Percentiles rank a stretch among this genome's conserved stretches.
Conservation (phyloP, 2,113 vertebrate genomes). For the Corythoichthys intestinalis region DNA sequence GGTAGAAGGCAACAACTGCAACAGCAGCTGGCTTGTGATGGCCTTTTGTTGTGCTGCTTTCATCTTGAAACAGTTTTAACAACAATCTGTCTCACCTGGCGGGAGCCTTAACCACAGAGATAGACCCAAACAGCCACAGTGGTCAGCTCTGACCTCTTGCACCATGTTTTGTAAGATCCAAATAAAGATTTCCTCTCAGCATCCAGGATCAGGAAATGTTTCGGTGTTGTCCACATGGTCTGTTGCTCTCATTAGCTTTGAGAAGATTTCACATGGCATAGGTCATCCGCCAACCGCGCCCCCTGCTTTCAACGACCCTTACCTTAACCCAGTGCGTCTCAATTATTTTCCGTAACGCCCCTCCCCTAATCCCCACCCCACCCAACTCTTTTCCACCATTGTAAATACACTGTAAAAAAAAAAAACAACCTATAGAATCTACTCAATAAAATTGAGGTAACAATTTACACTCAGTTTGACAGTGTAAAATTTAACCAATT, state of each 20-base stretch:
- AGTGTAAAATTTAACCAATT: too few relatives aligned
- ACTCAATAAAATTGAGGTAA: too few relatives aligned
- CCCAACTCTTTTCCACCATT: too few relatives aligned
- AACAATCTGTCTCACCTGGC: slow-evolving; percentile 15
- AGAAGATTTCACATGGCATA: slow-evolving; percentile 18
- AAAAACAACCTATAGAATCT: too few relatives aligned
- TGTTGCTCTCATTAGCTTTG: slow-evolving; percentile 45
- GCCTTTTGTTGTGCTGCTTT: background rate
- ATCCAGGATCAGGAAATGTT: slow-evolving; percentile 23
- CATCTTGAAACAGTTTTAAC: slow-evolving; percentile 47
- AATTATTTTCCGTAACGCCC: too few relatives aligned
- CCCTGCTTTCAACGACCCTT: too few relatives aligned
- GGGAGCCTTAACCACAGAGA: slow-evolving; percentile 6
- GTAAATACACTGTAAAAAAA: too few relatives aligned
- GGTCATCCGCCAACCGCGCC: background rate
- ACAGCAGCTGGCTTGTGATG: slow-evolving; percentile 17
- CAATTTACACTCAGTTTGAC: too few relatives aligned
- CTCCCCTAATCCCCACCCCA: too few relatives aligned
- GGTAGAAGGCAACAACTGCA: slow-evolving; percentile 19
- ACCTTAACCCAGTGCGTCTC: too few relatives aligned
- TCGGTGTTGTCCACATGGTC: slow-evolving; percentile 27
- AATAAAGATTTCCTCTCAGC: slow-evolving; percentile 20
- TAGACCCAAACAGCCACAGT: slow-evolving; percentile 17
- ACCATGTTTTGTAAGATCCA: background rate
- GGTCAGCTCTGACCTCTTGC: slow-evolving; percentile 13